These are phyloP conservation scores for Paguma larvata DNA, from an alignment of 2,797 vertebrate genomes.

Conservation along the genomic window DNA sequence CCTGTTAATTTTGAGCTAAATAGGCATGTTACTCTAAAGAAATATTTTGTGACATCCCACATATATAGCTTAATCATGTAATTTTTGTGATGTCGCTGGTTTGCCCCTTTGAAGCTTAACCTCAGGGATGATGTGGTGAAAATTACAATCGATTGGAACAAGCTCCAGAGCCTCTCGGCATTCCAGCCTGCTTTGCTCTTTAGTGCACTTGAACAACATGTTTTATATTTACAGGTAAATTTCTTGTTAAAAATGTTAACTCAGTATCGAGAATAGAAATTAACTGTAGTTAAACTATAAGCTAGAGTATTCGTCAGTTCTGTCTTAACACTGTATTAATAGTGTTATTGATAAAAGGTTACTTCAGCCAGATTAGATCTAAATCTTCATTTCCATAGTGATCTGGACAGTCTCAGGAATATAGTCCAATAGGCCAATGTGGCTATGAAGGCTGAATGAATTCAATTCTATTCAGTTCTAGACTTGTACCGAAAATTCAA, in stretches of 20 bases:
- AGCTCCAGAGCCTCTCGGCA: slow-evolving; percentile 88
- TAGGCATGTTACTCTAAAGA: slow-evolving; percentile 63
- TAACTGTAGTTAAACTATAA: slow-evolving; percentile 74
- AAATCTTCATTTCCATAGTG: slow-evolving; percentile 65
- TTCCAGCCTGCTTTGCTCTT: slow-evolving; percentile 89
- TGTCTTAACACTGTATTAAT: slow-evolving; percentile 47
- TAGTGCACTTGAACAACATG: slow-evolving; percentile 93
- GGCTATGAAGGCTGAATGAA: slow-evolving; percentile 86
- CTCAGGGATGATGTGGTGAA: slow-evolving; percentile 92
- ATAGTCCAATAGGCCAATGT: slow-evolving; percentile 78
- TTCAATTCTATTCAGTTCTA: slow-evolving; percentile 89
- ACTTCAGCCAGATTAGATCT: slow-evolving; percentile 74
- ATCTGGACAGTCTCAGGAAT: slow-evolving; percentile 79
- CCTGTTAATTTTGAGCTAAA: slow-evolving; percentile 66
- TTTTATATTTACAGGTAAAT: slow-evolving; percentile 95
- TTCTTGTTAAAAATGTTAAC: slow-evolving; percentile 76
- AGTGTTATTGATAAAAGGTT: slow-evolving; percentile 65
- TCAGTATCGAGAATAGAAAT: slow-evolving; percentile 73
- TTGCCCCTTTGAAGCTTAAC: slow-evolving; percentile 91
- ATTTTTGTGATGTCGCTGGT: slow-evolving; percentile 84
- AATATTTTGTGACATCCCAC: slow-evolving; percentile 75
- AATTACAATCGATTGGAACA: slow-evolving; percentile 91
- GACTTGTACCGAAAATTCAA: slow-evolving; percentile 89
- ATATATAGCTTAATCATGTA: slow-evolving; percentile 70
- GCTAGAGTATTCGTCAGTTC: slow-evolving; percentile 67